Conservation (phyloP, 2,797 vertebrate species). For the Valencia hispanica region DNA sequence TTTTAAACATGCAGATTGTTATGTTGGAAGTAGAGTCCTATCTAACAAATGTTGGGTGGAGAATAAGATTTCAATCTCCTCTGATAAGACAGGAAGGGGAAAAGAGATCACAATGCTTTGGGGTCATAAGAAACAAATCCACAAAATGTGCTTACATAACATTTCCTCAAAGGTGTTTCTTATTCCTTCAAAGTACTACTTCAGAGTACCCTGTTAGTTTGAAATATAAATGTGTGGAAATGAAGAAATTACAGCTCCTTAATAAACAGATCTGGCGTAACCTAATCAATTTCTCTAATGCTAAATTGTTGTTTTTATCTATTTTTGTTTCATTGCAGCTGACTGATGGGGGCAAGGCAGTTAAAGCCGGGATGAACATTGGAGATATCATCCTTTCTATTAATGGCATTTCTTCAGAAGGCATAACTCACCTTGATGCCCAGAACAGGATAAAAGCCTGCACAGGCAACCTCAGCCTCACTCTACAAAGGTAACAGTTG, state of each 20-base stretch:
- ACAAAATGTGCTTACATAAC: not conserved
- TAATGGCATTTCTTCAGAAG: constrained; percentile 89
- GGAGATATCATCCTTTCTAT: constrained; percentile 94
- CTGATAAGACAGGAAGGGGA: constrained; percentile 48
- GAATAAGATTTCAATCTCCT: constrained; percentile 44
- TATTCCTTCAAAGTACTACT: not conserved
- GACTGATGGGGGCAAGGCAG: constrained; percentile 93
- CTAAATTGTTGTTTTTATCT: not conserved
- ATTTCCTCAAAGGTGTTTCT: not conserved
- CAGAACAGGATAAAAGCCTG: constrained; percentile 99
- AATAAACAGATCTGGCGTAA: not conserved
- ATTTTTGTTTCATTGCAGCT: constrained; percentile 81
- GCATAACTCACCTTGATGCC: constrained; percentile 97
- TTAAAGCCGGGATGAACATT: constrained; percentile 87
- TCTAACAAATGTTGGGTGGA: constrained; percentile 15
- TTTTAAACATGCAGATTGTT: constrained; percentile 26
- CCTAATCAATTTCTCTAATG: not conserved
- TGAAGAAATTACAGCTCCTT: not conserved
- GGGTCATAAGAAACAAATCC: constrained; percentile 31
- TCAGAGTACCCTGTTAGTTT: not conserved
- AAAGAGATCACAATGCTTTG: constrained; percentile 25
- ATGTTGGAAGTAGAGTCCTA: constrained; percentile 16
- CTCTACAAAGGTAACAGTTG: constrained; percentile 89
- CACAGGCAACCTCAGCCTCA: constrained; percentile 88
- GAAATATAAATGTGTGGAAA: not conserved